Percentiles rank a stretch among this genome's conserved stretches.
Evolutionary conservation across 1,140 invertebrate species (phyloP).

Genomic region (Phortica variegata): DNA sequence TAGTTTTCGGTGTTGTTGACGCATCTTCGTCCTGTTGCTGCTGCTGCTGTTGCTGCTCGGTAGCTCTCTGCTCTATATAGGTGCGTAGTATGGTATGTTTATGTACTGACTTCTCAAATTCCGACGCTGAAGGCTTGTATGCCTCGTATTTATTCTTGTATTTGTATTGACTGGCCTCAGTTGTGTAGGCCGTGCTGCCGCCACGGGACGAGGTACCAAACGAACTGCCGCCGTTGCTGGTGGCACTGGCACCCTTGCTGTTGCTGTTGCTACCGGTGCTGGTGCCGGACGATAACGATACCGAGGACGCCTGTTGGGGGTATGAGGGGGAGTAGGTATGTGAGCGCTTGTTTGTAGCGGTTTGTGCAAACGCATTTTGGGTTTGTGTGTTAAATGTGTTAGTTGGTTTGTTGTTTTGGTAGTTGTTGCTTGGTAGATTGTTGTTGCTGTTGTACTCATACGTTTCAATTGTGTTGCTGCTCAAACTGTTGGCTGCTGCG

Average conservation of each 20-base stretch:
- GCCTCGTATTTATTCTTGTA: slow-evolving; percentile 46
- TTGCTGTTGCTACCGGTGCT: slow-evolving; percentile 15
- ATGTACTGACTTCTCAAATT: slow-evolving; percentile 49
- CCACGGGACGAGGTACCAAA: slow-evolving; percentile 30
- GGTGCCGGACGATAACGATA: slow-evolving; percentile 5
- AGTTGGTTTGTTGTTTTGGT: slow-evolving; percentile 37
- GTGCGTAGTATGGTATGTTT: slow-evolving; percentile 52
- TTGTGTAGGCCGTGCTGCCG: slow-evolving; percentile 39
- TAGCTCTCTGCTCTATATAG: slow-evolving; percentile 32
- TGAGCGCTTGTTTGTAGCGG: slow-evolving; percentile 21
- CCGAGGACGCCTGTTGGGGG: slow-evolving; percentile 37
- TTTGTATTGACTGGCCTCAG: slow-evolving; percentile 25
- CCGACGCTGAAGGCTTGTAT: slow-evolving; percentile 40
- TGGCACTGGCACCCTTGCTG: slow-evolving; percentile 11
- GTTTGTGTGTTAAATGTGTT: slow-evolving; percentile 43
- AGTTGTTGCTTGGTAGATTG: slow-evolving; percentile 15
- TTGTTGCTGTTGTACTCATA: slow-evolving; percentile 47
- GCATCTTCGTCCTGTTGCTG: slow-evolving; percentile 16
- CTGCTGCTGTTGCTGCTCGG: slow-evolving; percentile 19
- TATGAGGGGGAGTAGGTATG: slow-evolving; percentile 22
- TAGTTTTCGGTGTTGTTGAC: not conserved
- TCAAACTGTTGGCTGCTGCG: slow-evolving; percentile 22
- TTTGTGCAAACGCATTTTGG: slow-evolving; percentile 26
- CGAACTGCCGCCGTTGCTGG: slow-evolving; percentile 27
- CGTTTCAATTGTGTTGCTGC: slow-evolving; percentile 50